phyloP scores from a whole-genome alignment of 2,113 vertebrate genomes.

The Stigmatopora nigra region DNA sequence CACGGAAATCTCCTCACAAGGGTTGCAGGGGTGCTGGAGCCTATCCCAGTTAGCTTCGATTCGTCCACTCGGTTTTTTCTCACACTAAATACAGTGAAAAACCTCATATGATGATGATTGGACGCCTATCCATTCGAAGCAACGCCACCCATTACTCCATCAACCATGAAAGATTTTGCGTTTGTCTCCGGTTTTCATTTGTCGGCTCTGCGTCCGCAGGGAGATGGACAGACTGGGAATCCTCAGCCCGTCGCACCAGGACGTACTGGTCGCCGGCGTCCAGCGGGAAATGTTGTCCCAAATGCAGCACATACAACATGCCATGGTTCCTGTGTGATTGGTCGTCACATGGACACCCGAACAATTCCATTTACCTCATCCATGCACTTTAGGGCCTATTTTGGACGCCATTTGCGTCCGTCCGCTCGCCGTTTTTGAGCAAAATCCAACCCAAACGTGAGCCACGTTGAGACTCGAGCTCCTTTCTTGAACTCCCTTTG shows the following conservation, averaged over 20 bases:
- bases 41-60: too few relatives aligned
- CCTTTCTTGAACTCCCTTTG: constrained; percentile 31
- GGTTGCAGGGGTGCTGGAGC: too few relatives aligned
- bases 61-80: neutral
- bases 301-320: constrained; percentile 96
- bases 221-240: constrained; percentile 92
- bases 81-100: too few relatives aligned
- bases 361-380: constrained; percentile 94
- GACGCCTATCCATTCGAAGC: too few relatives aligned
- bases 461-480: constrained; percentile 38
- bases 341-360: constrained; percentile 62
- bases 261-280: constrained; percentile 85
- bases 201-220: constrained; percentile 54
- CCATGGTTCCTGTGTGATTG: constrained; percentile 96
- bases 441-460: constrained; percentile 34
- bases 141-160: too few relatives aligned
- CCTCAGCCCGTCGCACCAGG: constrained; percentile 82
- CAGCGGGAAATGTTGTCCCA: constrained; percentile 93
- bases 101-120: too few relatives aligned
- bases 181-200: neutral
- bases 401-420: constrained; percentile 46
- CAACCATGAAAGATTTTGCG: too few relatives aligned
- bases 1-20: too few relatives aligned
- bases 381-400: constrained; percentile 97
- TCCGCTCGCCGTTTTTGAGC: constrained; percentile 45